Base-by-base conservation (phyloP, 2,797 vertebrate species). In the Buphagus erythrorhynchus region DNA sequence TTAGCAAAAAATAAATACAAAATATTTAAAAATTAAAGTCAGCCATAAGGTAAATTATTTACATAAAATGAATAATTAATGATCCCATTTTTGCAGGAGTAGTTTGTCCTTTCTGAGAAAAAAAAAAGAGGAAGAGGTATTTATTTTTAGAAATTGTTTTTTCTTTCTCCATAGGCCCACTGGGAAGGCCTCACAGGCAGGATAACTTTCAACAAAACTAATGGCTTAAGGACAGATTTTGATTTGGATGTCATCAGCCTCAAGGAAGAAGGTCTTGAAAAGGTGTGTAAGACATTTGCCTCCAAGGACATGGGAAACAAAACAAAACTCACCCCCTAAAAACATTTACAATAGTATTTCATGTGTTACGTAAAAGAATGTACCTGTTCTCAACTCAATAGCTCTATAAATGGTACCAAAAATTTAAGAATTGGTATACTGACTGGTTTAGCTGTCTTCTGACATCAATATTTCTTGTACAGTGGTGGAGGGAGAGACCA, bases 201-300 rank as follows among this genome's bases (percentile, higher is more conserved):
- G 97, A 99, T 99, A 98, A 99, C 98, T 94, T 99, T 99, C 97
- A 99, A 99, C 97, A 99, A 99, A 98, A 99, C 99, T 86, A 99
- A 99, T 78, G 99, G 99, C 77, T 98, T 99, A 97, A 98, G 99
- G 97, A 99, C 99, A 86, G 99, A 99, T 98, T 99, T 99, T 96
- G 99, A 99, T 98, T 99, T 99, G 82, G 99, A 99, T 97, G 99
- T 99, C 92, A 99, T 99, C 97, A 99, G 99, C 96, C 98, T 99
- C 87, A 99, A 99, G 85, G 99, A 99, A 96, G 99, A 99, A 97
- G 99, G 99, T 46, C 98, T 99, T 78, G 99, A 99, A 98, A 99
- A 99, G 99, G 99, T 99, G 96, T 49, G 89, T 97, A 71, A 88
- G 19, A 73, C 51, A 48, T 94, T 83, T 89, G n/a, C 29, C 55